Evolutionary conservation across 1,140 invertebrate species (phyloP).

Genomic region (Philaenus spumarius): DNA sequence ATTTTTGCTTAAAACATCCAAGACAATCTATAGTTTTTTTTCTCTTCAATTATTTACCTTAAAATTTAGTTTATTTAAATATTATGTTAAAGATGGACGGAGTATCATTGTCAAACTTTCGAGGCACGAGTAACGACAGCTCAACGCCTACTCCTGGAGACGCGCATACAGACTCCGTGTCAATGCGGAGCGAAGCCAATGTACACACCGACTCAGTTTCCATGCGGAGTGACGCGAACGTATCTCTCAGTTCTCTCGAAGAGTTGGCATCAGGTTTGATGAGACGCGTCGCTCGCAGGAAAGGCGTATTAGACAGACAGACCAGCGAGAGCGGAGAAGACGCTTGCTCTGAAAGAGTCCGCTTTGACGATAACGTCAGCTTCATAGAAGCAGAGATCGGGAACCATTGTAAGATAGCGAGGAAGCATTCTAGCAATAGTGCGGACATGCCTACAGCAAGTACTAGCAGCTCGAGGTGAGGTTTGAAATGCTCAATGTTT

Average conservation of each 20-base stretch:
- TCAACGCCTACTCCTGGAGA: constrained; percentile 16
- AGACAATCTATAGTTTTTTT: too few relatives aligned
- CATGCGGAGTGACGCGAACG: constrained; percentile 36
- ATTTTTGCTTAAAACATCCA: too few relatives aligned
- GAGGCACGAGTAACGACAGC: constrained; percentile 34
- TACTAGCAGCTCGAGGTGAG: not conserved
- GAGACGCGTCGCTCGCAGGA: constrained; percentile 34
- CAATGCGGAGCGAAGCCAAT: too few relatives aligned
- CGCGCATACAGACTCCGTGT: constrained; percentile 28
- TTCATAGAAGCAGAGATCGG: constrained; percentile 30
- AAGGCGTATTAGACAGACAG: constrained; percentile 26
- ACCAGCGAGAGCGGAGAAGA: constrained; percentile 46
- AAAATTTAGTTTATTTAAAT: too few relatives aligned
- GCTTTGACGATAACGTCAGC: constrained; percentile 40
- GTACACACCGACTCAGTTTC: constrained; percentile 23
- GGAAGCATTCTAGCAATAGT: constrained; percentile 6
- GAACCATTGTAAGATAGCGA: constrained; percentile 13
- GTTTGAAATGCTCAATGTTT: too few relatives aligned
- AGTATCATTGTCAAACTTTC: constrained; percentile 31
- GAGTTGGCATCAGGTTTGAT: constrained; percentile 41
- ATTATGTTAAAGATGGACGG: constrained; percentile 34
- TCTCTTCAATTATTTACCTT: too few relatives aligned
- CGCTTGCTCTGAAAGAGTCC: constrained; percentile 46
- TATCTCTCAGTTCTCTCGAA: constrained; percentile 45
- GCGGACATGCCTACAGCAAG: not conserved